Evolutionary conservation across 30 jellyfish, hydroid and myxozoan genomes (phyloP).

Genomic region (Hydractinia echinata): DNA sequence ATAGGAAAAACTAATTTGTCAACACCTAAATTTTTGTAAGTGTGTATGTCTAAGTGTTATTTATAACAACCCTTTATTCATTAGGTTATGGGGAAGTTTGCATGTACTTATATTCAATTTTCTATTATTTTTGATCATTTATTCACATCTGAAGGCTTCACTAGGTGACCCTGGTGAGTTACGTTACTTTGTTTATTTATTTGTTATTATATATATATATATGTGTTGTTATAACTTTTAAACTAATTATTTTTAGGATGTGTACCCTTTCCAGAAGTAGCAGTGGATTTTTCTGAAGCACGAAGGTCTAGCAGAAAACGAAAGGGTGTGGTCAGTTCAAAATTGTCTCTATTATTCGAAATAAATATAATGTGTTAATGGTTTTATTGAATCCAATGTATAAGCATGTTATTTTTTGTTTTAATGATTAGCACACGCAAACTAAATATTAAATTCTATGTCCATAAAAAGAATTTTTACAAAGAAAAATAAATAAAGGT

Average conservation of each 20-base stretch:
- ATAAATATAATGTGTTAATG: too few relatives aligned
- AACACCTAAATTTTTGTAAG: too few relatives aligned
- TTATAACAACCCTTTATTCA: conserved; percentile 14
- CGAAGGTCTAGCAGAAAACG: conserved; percentile 49
- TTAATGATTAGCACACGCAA: too few relatives aligned
- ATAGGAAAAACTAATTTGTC: background rate
- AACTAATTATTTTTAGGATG: conserved; percentile 35
- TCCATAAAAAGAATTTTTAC: too few relatives aligned
- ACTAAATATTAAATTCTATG: too few relatives aligned
- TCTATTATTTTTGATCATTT: conserved; percentile 55
- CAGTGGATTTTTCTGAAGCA: conserved; percentile 85
- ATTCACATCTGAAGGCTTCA: conserved; percentile 85
- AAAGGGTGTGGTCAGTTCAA: conserved; percentile 18
- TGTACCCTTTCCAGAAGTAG: conserved; percentile 85
- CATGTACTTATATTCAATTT: conserved; percentile 71
- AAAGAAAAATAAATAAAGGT: too few relatives aligned
- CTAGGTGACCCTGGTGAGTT: conserved; percentile 81
- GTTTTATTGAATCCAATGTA: too few relatives aligned
- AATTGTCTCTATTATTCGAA: too few relatives aligned
- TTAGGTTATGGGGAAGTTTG: conserved; percentile 88
- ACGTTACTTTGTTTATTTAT: background rate
- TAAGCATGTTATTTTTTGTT: too few relatives aligned
- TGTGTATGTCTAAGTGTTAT: too few relatives aligned
- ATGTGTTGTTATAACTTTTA: background rate
- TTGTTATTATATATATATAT: background rate